A percentile compares a stretch with the other conserved stretches of the same genome.
These are phyloP conservation scores for Sphenodon punctatus DNA, from an alignment of 2,797 vertebrate species.

Conservation along the genomic window DNA sequence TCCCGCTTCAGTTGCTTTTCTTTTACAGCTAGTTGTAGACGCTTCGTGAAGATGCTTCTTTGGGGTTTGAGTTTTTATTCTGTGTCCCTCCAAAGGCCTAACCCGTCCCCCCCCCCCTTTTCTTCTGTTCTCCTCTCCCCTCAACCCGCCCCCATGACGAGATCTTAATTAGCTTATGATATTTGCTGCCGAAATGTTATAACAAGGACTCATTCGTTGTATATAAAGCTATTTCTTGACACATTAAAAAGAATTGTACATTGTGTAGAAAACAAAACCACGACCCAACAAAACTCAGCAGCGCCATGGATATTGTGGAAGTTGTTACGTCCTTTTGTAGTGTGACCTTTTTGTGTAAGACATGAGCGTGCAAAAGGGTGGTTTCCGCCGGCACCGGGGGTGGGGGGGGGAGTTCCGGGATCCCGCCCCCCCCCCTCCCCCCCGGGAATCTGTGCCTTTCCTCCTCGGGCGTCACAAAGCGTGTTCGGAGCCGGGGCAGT, in stretches of 20 bases:
- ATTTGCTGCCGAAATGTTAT: constrained; percentile 91
- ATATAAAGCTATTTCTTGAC: constrained; percentile 91
- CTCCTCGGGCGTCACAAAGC: constrained; percentile 15
- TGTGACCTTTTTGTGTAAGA: constrained; percentile 90
- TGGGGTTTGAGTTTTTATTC: constrained; percentile 54
- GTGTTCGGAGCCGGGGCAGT: too few species aligned
- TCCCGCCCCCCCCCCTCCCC: constrained; percentile 26
- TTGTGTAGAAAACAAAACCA: constrained; percentile 86
- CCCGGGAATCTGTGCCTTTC: constrained; percentile 74
- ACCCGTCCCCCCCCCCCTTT: constrained; percentile 5
- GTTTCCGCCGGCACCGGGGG: constrained; percentile 52
- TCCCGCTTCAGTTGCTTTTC: constrained; percentile 62
- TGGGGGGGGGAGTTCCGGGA: too few species aligned
- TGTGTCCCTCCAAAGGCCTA: constrained; percentile 49
- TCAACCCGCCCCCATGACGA: constrained; percentile 9
- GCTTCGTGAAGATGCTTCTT: constrained; percentile 66
- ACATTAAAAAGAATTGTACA: constrained; percentile 93
- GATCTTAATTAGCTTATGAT: constrained; percentile 68
- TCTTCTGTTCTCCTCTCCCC: neutral
- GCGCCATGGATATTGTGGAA: constrained; percentile 93
- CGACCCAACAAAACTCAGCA: constrained; percentile 70
- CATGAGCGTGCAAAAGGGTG: constrained; percentile 91
- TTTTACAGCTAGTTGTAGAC: constrained; percentile 64
- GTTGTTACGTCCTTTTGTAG: constrained; percentile 90
- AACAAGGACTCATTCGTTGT: constrained; percentile 88